These are phyloP conservation scores for Leptinotarsa texana DNA, from an alignment of 1,140 invertebrate genomes.

Conservation along the genomic window DNA sequence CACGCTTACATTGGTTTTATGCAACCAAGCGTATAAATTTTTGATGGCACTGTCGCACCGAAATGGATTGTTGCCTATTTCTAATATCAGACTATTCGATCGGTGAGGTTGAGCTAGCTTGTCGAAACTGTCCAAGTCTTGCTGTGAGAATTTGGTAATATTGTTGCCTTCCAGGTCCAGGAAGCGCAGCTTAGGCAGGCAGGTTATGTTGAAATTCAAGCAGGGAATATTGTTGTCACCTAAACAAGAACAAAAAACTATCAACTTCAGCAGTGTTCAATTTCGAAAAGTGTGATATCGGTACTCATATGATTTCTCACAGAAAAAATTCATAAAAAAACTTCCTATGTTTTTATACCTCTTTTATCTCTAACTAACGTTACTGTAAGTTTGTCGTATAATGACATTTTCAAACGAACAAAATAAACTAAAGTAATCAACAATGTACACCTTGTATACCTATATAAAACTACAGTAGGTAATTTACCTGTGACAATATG, in stretches of 20 bases:
- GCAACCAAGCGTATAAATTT: conserved; percentile 68
- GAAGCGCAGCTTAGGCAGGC: conserved; percentile 68
- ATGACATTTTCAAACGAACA: too few relatives aligned
- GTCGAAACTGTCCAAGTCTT: conserved; percentile 66
- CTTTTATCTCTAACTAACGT: too few relatives aligned
- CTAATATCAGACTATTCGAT: conserved; percentile 65
- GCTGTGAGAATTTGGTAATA: conserved; percentile 63
- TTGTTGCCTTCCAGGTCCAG: conserved; percentile 74
- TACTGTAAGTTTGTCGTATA: too few relatives aligned
- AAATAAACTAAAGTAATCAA: too few relatives aligned
- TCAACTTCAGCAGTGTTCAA: too few relatives aligned
- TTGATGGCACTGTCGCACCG: conserved; percentile 67
- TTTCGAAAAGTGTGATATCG: too few relatives aligned
- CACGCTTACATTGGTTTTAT: conserved; percentile 65
- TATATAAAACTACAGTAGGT: too few relatives aligned
- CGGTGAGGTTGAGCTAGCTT: conserved; percentile 57
- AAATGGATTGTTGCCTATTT: conserved; percentile 72
- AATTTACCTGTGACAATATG: too few relatives aligned
- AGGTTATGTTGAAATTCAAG: conserved; percentile 71
- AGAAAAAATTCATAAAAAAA: too few relatives aligned
- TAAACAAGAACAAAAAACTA: conserved; percentile 48
- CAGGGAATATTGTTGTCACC: conserved; percentile 67
- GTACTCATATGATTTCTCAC: not conserved
- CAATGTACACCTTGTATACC: too few relatives aligned
- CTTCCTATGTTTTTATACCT: too few relatives aligned